A percentile compares a stretch with the other conserved stretches of the same genome.
Evolutionary conservation across 1,140 invertebrate genomes (phyloP).

Genomic region (Dendrolimus kikuchii): DNA sequence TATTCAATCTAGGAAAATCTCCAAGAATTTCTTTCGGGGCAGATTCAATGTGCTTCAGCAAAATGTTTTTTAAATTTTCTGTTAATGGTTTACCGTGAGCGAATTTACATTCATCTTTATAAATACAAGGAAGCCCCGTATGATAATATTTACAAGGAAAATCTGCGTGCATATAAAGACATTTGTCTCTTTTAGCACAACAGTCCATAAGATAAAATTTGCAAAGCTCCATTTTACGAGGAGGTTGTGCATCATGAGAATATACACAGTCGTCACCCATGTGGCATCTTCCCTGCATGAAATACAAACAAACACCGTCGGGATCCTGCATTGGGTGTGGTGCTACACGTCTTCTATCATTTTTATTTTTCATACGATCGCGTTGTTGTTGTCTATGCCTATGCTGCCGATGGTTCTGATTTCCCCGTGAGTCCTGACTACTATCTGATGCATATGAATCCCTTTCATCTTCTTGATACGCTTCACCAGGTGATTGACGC

Average conservation of each 20-base stretch:
- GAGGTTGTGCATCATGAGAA: conserved; percentile 88
- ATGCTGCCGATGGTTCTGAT: conserved; percentile 40
- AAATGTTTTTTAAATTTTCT: conserved; percentile 79
- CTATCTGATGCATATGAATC: conserved; percentile 73
- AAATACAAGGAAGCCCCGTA: conserved; percentile 89
- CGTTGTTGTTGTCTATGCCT: conserved; percentile 55
- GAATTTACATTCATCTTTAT: conserved; percentile 91
- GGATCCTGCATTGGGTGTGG: conserved; percentile 74
- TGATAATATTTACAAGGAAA: conserved; percentile 99
- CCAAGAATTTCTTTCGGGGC: conserved; percentile 92
- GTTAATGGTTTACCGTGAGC: conserved; percentile 89
- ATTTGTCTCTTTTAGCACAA: conserved; percentile 96
- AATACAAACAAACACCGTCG: conserved; percentile 83
- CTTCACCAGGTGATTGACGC: conserved; percentile 35
- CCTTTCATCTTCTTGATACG: conserved; percentile 55
- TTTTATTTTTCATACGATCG: conserved; percentile 56
- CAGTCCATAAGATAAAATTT: conserved; percentile 98
- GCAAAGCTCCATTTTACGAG: conserved; percentile 94
- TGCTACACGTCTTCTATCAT: conserved; percentile 48
- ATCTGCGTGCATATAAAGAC: conserved; percentile 96
- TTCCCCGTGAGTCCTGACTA: conserved; percentile 65
- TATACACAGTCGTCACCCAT: conserved; percentile 83
- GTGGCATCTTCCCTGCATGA: conserved; percentile 91
- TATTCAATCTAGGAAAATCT: conserved; percentile 86
- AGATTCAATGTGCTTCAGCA: conserved; percentile 89